Evolutionary conservation across 1,140 invertebrate species (phyloP).

Genomic region (Drosophila takahashii): DNA sequence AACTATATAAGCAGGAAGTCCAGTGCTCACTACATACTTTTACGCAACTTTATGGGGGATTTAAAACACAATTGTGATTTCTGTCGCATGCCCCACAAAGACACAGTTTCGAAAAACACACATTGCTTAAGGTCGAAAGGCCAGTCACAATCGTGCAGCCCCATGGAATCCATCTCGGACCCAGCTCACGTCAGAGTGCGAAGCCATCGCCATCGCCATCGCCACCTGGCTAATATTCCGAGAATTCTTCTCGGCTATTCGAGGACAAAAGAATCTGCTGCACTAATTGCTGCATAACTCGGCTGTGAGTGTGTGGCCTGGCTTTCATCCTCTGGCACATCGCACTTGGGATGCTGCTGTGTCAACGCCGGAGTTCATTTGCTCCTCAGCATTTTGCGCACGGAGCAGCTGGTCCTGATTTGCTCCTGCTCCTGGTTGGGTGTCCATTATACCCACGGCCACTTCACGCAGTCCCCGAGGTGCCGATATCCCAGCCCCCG

Average conservation of each 20-base stretch:
- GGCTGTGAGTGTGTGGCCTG: slow-evolving; percentile 6
- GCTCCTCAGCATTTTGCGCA: background rate
- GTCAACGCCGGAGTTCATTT: slow-evolving; percentile 44
- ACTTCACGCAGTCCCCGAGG: slow-evolving; percentile 32
- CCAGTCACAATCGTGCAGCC: background rate
- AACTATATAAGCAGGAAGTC: no score
- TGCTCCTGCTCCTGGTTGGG: slow-evolving; percentile 7
- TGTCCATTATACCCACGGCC: slow-evolving; percentile 40
- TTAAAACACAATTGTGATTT: no score
- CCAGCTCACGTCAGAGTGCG: slow-evolving; percentile 3
- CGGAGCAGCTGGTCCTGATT: slow-evolving; percentile 2
- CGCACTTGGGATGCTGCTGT: slow-evolving; percentile 5
- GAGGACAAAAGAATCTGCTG: slow-evolving; percentile 28
- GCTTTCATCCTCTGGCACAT: background rate
- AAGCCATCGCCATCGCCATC: background rate
- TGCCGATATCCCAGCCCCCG: slow-evolving; percentile 6
- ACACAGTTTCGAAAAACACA: background rate
- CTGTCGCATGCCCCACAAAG: no score
- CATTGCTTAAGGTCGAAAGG: background rate
- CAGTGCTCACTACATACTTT: no score
- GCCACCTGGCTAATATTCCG: slow-evolving; percentile 17
- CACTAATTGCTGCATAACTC: slow-evolving; percentile 48
- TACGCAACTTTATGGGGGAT: no score
- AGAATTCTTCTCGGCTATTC: slow-evolving; percentile 3
- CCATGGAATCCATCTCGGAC: background rate